phyloP scores from a whole-genome alignment of 2,113 vertebrate genomes.

The Terrapene triunguis region DNA sequence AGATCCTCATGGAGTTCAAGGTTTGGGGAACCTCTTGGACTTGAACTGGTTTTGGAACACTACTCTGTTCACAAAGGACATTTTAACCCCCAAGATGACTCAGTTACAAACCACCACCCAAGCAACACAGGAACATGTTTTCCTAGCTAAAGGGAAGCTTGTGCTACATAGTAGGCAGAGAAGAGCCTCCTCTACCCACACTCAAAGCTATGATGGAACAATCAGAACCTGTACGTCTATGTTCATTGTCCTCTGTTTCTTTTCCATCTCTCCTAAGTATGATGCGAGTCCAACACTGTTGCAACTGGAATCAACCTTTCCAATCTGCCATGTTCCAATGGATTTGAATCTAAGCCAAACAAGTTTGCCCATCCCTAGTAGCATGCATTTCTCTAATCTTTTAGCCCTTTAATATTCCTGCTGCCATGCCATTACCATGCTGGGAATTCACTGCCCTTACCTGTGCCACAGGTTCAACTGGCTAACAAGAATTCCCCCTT shows the following conservation, averaged over 20 bases:
- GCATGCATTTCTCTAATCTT: background rate
- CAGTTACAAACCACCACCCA: background rate
- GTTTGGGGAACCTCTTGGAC: background rate
- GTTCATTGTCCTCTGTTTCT: background rate
- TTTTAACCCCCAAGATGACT: background rate
- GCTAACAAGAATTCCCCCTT: background rate
- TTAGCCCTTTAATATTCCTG: background rate
- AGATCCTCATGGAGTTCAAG: background rate
- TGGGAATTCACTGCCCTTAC: background rate
- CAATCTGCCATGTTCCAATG: background rate
- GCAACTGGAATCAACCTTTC: background rate
- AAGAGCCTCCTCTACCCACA: background rate
- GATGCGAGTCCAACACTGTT: background rate
- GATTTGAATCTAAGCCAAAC: background rate
- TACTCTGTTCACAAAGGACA: background rate
- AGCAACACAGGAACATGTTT: background rate
- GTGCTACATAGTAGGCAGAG: background rate
- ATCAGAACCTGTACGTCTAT: background rate
- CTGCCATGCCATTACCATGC: accelerated
- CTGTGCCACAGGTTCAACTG: background rate
- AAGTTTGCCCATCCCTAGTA: background rate
- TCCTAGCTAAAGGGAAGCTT: background rate
- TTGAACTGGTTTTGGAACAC: background rate
- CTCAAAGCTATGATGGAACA: background rate
- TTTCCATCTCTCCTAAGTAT: background rate